These are phyloP conservation scores for Liasis olivaceus DNA, from an alignment of 2,797 vertebrate genomes.

Conservation along the genomic window DNA sequence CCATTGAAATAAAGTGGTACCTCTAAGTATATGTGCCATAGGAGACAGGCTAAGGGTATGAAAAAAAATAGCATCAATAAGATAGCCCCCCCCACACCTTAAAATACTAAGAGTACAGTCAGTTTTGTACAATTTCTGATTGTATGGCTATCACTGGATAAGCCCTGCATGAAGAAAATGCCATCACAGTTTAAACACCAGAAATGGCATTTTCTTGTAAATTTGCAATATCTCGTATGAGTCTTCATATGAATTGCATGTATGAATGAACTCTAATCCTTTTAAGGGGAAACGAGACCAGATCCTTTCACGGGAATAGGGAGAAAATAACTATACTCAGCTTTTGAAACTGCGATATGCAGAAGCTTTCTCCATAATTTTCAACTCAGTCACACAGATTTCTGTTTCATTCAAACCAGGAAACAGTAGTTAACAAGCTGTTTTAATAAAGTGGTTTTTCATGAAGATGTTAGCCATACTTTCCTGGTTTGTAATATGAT, in stretches of 20 bases:
- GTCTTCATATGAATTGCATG: not conserved
- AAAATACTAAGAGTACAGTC: not conserved
- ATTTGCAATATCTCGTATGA: not conserved
- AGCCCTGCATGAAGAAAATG: not conserved
- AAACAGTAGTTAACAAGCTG: not conserved
- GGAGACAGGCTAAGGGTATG: not conserved
- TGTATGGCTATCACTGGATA: not conserved
- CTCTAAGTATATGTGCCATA: conserved; percentile 16
- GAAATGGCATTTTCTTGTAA: not conserved
- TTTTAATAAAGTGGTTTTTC: not conserved
- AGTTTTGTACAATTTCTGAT: not conserved
- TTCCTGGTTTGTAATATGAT: not conserved
- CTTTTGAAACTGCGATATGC: not conserved
- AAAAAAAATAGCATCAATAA: not conserved
- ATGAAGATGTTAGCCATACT: not conserved
- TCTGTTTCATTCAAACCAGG: not conserved
- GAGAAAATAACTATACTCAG: not conserved
- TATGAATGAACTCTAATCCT: not conserved
- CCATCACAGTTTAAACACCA: not conserved
- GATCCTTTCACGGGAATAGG: not conserved
- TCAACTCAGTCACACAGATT: not conserved
- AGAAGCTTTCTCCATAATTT: not conserved
- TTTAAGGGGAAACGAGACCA: not conserved
- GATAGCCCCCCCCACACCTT: not conserved
- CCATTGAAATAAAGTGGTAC: not conserved